These are phyloP conservation scores for Heliconius hortense DNA, from an alignment of 2,888 invertebrate species.

Conservation along the genomic window DNA sequence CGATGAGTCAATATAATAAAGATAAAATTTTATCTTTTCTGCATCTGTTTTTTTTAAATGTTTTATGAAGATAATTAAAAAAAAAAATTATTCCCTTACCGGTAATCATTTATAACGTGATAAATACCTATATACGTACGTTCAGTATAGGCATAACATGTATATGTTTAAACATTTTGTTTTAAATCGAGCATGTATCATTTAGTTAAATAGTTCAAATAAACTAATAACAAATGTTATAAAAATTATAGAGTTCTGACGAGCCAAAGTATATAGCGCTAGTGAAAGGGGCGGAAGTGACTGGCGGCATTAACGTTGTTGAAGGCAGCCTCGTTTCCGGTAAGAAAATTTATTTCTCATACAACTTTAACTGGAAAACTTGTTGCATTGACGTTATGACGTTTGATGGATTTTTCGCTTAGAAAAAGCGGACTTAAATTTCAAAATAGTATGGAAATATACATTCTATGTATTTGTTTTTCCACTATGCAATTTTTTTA, in stretches of 20 bases:
- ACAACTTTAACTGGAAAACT: constrained; percentile 35
- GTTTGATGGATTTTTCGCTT: neutral
- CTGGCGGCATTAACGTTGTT: constrained; percentile 64
- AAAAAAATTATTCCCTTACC: too few relatives aligned
- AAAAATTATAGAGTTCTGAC: constrained; percentile 74
- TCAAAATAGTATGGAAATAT: neutral
- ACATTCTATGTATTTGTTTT: neutral
- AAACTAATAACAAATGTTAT: neutral
- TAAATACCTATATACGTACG: too few relatives aligned
- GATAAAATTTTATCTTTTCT: too few relatives aligned
- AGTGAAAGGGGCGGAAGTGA: constrained; percentile 80
- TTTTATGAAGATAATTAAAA: too few relatives aligned
- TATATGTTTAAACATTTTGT: too few relatives aligned
- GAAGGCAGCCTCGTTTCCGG: constrained; percentile 61
- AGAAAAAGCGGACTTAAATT: neutral
- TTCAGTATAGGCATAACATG: too few relatives aligned
- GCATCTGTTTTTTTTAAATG: too few relatives aligned
- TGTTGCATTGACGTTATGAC: constrained; percentile 13
- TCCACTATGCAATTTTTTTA: too few relatives aligned
- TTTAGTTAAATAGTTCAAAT: too few relatives aligned
- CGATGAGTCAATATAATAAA: too few relatives aligned
- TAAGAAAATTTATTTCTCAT: constrained; percentile 41
- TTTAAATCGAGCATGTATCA: too few relatives aligned
- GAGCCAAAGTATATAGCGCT: constrained; percentile 83
- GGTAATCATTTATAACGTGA: too few relatives aligned